Conservation (phyloP, 1,140 invertebrate genomes). For the Tetramorium parvispinum region DNA sequence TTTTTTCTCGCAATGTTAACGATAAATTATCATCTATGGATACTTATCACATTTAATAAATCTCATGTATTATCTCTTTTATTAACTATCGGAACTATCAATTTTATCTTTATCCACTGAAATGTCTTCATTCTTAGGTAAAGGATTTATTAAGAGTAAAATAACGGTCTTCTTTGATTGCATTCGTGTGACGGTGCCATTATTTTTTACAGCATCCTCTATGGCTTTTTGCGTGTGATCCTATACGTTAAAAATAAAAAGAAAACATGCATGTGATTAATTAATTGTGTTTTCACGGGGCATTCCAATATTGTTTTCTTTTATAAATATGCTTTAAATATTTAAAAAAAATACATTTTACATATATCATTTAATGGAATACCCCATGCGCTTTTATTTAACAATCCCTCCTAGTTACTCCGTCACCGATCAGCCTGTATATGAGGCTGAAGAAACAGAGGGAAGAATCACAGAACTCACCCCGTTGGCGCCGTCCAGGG, state of each 20-base stretch:
- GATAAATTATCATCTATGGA: neutral
- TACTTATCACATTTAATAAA: neutral
- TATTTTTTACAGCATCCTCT: neutral
- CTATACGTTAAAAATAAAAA: neutral
- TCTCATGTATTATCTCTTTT: neutral
- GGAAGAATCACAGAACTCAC: constrained; percentile 75
- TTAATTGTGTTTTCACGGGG: neutral
- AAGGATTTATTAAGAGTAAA: constrained; percentile 31
- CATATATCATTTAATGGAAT: neutral
- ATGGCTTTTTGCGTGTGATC: neutral
- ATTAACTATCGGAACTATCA: neutral
- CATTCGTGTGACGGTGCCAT: neutral
- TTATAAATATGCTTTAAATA: neutral
- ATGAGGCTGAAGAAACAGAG: neutral
- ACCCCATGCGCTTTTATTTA: neutral
- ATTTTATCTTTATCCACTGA: neutral
- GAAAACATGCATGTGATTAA: neutral
- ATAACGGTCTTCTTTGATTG: constrained; percentile 22
- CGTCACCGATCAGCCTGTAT: neutral
- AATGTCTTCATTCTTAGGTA: neutral
- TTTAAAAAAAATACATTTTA: neutral
- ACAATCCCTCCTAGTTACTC: neutral
- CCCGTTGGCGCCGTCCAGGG: constrained; percentile 81
- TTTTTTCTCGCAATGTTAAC: neutral
- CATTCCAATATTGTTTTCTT: neutral